phyloP scores from a whole-genome alignment of 2,797 vertebrate species.

The Smutsia temminckii region DNA sequence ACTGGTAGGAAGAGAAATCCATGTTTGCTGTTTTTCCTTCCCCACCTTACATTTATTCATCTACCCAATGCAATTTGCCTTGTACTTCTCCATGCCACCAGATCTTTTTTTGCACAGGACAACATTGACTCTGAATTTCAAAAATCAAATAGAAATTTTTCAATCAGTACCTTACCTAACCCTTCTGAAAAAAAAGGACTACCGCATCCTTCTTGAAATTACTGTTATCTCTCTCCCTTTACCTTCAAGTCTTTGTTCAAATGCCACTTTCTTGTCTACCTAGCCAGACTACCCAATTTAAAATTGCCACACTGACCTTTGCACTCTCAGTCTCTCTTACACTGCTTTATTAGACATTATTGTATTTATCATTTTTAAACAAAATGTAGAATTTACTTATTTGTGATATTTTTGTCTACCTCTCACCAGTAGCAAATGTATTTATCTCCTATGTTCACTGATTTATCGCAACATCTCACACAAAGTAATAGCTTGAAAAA shows the following conservation, averaged over 20 bases:
- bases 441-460: neutral
- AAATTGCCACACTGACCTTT: neutral
- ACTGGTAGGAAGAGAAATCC: neutral
- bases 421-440: neutral
- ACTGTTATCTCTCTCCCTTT: neutral
- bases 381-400: neutral
- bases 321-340: neutral
- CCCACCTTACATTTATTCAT: neutral
- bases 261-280: neutral
- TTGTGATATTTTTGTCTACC: neutral
- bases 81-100: neutral
- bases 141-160: slow-evolving; percentile 38
- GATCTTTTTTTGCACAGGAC: neutral
- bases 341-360: neutral
- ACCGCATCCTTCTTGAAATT: neutral
- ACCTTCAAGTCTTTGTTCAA: neutral
- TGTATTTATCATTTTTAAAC: neutral
- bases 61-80: neutral
- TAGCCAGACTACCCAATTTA: neutral
- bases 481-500: neutral
- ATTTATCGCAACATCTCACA: neutral
- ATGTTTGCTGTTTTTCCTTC: neutral
- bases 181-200: neutral
- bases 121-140: neutral
- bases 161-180: neutral